Conservation (phyloP, 2,797 vertebrate genomes). For the Crenichthys baileyi region DNA sequence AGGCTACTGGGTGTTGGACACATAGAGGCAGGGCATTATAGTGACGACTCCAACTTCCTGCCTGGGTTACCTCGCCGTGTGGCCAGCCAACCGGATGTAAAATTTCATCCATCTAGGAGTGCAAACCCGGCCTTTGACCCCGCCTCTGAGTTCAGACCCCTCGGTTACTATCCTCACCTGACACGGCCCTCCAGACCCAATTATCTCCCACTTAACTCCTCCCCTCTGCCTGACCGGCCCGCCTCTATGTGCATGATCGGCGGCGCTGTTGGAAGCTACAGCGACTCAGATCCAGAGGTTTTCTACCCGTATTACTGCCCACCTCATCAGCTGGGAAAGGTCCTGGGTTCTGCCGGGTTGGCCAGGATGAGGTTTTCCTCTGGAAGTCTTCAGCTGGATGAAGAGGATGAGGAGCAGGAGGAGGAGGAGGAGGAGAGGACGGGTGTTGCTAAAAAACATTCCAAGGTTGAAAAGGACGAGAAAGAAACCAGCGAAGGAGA, state of each 20-base stretch:
- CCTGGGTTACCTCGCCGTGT: conserved; percentile 83
- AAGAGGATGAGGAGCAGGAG: conserved; percentile 84
- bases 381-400: conserved; percentile 91
- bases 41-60: conserved; percentile 81
- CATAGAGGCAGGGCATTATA: conserved; percentile 79
- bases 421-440: conserved; percentile 66
- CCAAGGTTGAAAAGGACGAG: conserved; percentile 18
- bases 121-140: conserved; percentile 79
- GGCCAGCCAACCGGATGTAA: conserved; percentile 90
- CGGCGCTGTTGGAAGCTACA: conserved; percentile 83
- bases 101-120: conserved; percentile 75
- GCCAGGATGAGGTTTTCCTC: conserved; percentile 90
- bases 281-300: conserved; percentile 90
- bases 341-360: conserved; percentile 72
- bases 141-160: conserved; percentile 89
- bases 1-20: conserved; percentile 65
- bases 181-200: conserved; percentile 80
- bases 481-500: conserved; percentile 22
- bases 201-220: conserved; percentile 79
- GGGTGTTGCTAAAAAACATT: conserved; percentile 12
- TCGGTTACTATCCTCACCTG: conserved; percentile 88
- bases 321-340: conserved; percentile 79
- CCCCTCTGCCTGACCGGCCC: conserved; percentile 68
- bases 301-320: conserved; percentile 86
- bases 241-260: conserved; percentile 73